Evolutionary conservation across 2,797 vertebrate genomes (phyloP).

Genomic region (Channallabes apus): DNA sequence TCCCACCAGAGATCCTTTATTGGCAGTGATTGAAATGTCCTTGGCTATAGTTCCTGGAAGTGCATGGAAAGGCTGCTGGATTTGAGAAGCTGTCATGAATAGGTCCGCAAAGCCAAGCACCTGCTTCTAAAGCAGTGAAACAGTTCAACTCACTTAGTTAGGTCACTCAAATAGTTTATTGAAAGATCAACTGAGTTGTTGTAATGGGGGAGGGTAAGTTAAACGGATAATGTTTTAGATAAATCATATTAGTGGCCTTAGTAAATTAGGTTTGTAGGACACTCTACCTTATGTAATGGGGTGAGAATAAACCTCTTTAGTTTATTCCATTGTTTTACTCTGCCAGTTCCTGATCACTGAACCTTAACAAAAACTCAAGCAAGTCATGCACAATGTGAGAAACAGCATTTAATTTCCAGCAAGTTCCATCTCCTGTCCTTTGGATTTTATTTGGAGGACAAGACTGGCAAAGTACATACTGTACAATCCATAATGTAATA

Average conservation of each 20-base stretch:
- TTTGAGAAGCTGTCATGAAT: background rate
- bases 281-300: conserved; percentile 3
- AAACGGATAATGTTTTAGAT: background rate
- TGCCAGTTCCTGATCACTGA: conserved; percentile 62
- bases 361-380: conserved; percentile 34
- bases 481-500: background rate
- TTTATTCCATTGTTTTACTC: conserved; percentile 60
- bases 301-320: conserved; percentile 37
- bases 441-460: conserved; percentile 12
- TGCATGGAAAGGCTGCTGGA: background rate
- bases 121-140: conserved; percentile 1
- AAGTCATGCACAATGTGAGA: conserved; percentile 59
- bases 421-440: conserved; percentile 8
- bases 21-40: background rate
- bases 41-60: background rate
- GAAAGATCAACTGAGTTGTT: background rate
- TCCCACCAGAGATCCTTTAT: conserved; percentile 29
- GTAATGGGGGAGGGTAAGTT: no score
- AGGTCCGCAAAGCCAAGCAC: background rate
- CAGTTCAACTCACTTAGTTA: background rate
- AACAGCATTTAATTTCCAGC: conserved; percentile 60
- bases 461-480: background rate
- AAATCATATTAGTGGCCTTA: conserved; percentile 3
- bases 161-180: background rate
- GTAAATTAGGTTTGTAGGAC: conserved; percentile 11